A percentile compares a stretch with the other conserved stretches of the same genome.
phyloP scores from a whole-genome alignment of 2,113 vertebrate species.

The Ochotona princeps region DNA sequence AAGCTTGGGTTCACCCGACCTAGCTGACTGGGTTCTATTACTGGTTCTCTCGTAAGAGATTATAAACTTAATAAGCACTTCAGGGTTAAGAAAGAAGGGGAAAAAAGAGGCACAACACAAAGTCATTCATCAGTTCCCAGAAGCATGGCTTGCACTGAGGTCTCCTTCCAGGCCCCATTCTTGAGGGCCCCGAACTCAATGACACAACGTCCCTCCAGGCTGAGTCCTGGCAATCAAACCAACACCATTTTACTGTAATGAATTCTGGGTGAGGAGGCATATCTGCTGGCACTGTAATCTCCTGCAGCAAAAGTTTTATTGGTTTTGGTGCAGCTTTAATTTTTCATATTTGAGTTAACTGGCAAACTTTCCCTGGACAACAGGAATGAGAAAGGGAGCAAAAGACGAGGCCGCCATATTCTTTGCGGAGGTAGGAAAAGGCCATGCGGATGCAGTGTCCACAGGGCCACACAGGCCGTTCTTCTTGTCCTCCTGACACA shows the following conservation, averaged over 20 bases:
- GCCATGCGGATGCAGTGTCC: conserved; percentile 17
- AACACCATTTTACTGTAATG: conserved; percentile 65
- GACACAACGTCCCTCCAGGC: conserved; percentile 1
- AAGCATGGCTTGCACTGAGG: neutral
- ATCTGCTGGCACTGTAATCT: conserved; percentile 62
- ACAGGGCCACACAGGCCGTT: neutral
- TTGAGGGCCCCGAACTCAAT: conserved; percentile 12
- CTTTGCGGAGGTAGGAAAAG: conserved; percentile 49
- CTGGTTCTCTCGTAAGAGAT: conserved; percentile 16
- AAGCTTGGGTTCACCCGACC: neutral
- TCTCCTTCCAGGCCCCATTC: neutral
- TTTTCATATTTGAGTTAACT: conserved; percentile 74
- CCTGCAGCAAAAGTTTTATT: conserved; percentile 76
- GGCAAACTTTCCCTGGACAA: conserved; percentile 75
- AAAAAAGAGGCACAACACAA: conserved; percentile 46
- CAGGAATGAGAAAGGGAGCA: conserved; percentile 56
- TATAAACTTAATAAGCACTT: conserved; percentile 28
- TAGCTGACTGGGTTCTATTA: neutral
- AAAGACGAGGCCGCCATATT: conserved; percentile 52
- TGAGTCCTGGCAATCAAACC: conserved; percentile 57
- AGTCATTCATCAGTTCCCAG: conserved; percentile 21
- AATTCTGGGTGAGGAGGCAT: conserved; percentile 64
- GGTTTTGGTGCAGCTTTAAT: conserved; percentile 75
- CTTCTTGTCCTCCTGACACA: conserved; percentile 11
- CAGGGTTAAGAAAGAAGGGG: neutral